Conservation (phyloP, 2,113 vertebrate species). For the Embiotoca jacksoni region DNA sequence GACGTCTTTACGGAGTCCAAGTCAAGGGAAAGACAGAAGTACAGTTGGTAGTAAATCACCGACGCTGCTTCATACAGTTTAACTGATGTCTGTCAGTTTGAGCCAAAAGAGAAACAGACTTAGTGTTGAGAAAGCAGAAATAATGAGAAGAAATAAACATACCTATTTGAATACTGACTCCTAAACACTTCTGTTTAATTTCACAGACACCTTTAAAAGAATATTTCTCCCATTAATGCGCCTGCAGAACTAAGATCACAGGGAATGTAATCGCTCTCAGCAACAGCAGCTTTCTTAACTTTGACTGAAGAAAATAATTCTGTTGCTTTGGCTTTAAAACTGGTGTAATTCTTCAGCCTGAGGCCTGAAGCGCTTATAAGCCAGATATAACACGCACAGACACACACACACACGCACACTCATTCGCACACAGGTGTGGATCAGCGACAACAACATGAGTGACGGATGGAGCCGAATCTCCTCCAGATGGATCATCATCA, state of each 20-base stretch:
- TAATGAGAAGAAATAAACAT: conserved; percentile 1
- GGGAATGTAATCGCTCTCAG: not conserved
- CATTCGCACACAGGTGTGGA: conserved; percentile 19
- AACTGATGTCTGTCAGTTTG: not conserved
- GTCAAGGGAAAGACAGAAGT: conserved; percentile 22
- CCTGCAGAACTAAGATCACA: not conserved
- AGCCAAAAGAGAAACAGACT: conserved; percentile 15
- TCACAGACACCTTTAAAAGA: not conserved
- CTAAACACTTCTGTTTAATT: not conserved
- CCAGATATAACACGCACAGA: conserved; percentile 13
- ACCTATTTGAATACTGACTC: not conserved
- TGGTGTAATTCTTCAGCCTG: conserved; percentile 12
- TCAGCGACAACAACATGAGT: conserved; percentile 30
- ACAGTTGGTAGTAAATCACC: conserved; percentile 23
- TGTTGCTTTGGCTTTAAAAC: conserved; percentile 15
- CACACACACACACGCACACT: too few species aligned
- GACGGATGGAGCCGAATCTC: conserved; percentile 9
- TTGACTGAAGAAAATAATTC: not conserved
- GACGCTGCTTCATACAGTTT: conserved; percentile 18
- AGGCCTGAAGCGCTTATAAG: conserved; percentile 5
- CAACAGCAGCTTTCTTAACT: not conserved
- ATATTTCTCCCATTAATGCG: not conserved
- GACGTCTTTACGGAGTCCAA: not conserved
- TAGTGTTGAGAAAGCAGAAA: not conserved
- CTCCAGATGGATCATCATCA: conserved; percentile 52